Conservation (phyloP, 1,140 invertebrate genomes). For the Piezodorus guildinii region DNA sequence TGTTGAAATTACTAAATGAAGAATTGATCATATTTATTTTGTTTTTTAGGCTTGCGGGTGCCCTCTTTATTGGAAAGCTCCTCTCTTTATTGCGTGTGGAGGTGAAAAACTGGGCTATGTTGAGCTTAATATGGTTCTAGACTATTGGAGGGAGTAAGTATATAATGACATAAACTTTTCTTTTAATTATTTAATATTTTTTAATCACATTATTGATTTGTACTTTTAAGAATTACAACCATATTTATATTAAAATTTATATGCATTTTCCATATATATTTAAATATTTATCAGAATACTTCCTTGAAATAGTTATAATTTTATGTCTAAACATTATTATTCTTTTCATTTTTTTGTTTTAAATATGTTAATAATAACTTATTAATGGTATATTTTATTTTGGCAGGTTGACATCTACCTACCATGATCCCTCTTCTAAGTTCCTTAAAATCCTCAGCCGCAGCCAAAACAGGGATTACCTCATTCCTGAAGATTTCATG, state of each 20-base stretch:
- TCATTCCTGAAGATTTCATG: slow-evolving; percentile 79
- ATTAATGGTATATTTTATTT: slow-evolving; percentile 16
- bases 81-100: slow-evolving; percentile 73
- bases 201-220: too few species aligned
- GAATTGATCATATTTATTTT: too few species aligned
- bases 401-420: slow-evolving; percentile 38
- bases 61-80: slow-evolving; percentile 90
- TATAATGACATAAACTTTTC: not conserved
- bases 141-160: slow-evolving; percentile 82
- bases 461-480: slow-evolving; percentile 39
- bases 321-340: not conserved
- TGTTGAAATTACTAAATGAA: too few species aligned
- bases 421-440: slow-evolving; percentile 79
- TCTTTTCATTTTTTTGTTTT: too few species aligned
- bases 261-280: too few species aligned
- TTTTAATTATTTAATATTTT: not conserved
- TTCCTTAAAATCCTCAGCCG: slow-evolving; percentile 78
- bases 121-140: slow-evolving; percentile 67
- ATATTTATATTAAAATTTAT: too few species aligned
- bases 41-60: slow-evolving; percentile 56
- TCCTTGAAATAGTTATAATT: too few species aligned
- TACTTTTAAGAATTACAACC: too few species aligned
- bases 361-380: not conserved
- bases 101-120: slow-evolving; percentile 60
- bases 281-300: not conserved